Percentiles rank a stretch among this genome's conserved stretches.
Evolutionary conservation across 1,140 invertebrate species (phyloP).

Genomic region (Oryzaephilus surinamensis): DNA sequence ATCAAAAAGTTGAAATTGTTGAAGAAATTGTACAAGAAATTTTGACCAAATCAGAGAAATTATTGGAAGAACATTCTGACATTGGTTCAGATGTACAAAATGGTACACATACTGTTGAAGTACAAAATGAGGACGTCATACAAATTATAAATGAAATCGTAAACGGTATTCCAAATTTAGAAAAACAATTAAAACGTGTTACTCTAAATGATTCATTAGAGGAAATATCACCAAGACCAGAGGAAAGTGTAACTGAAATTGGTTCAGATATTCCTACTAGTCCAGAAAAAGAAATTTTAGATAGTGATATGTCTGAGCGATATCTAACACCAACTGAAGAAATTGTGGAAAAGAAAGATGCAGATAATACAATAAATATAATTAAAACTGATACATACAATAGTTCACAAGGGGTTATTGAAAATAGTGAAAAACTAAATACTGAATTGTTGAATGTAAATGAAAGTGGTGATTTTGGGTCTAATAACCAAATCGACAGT

Average conservation of each 20-base stretch:
- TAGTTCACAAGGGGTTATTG: background rate
- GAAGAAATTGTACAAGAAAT: slow-evolving; percentile 49
- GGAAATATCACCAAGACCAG: slow-evolving; percentile 1
- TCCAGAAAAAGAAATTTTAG: slow-evolving; percentile 26
- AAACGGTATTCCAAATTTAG: slow-evolving; percentile 24
- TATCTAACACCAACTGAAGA: slow-evolving; percentile 34
- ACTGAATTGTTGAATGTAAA: too few species aligned
- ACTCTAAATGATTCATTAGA: slow-evolving; percentile 6
- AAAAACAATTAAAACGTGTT: slow-evolving; percentile 4
- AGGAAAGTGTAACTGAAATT: slow-evolving; percentile 4
- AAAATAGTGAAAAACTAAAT: too few species aligned
- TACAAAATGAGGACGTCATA: slow-evolving; percentile 43
- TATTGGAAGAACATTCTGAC: slow-evolving; percentile 38
- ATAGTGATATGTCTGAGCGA: slow-evolving; percentile 33
- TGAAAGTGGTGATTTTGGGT: too few species aligned
- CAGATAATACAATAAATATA: slow-evolving; percentile 10
- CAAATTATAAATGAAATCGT: slow-evolving; percentile 35
- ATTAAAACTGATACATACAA: background rate
- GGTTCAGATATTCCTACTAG: slow-evolving; percentile 11
- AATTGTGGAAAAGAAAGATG: slow-evolving; percentile 19
- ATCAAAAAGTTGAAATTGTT: slow-evolving; percentile 42
- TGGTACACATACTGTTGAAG: slow-evolving; percentile 23
- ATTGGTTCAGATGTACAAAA: slow-evolving; percentile 13
- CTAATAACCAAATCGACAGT: too few species aligned
- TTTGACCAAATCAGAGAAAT: slow-evolving; percentile 45